These are phyloP conservation scores for Tapirus indicus DNA, from an alignment of 2,797 vertebrate genomes.

Conservation along the genomic window DNA sequence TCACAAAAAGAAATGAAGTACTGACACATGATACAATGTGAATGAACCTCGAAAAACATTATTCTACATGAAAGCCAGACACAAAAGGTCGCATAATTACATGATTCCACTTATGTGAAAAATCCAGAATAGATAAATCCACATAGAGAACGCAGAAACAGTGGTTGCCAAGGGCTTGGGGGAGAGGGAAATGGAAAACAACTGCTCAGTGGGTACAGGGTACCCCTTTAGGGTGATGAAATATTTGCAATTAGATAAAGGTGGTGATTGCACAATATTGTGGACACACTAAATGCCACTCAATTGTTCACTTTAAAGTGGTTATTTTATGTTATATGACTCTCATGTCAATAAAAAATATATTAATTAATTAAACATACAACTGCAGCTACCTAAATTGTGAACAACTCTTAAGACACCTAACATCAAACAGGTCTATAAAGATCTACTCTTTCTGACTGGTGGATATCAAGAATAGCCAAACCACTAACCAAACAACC, in stretches of 20 bases:
- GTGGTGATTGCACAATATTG: fast-evolving
- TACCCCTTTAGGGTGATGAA: not conserved
- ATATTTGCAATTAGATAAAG: not conserved
- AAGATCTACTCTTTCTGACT: not conserved
- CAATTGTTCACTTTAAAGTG: not conserved
- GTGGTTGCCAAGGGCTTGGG: not conserved
- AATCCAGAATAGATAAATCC: not conserved
- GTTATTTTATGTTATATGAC: fast-evolving
- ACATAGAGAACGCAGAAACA: not conserved
- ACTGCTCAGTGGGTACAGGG: not conserved
- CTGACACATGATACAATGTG: not conserved
- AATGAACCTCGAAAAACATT: not conserved
- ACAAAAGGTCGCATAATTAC: not conserved
- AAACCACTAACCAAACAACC: not conserved
- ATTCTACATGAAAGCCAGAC: not conserved
- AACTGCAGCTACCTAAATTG: not conserved
- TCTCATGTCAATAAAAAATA: not conserved
- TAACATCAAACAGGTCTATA: not conserved
- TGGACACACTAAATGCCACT: not conserved
- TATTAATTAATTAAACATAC: not conserved
- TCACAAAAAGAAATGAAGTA: not conserved
- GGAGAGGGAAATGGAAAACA: not conserved
- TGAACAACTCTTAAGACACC: not conserved
- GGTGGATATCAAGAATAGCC: fast-evolving
- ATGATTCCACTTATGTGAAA: not conserved